phyloP scores from a whole-genome alignment of 1,140 invertebrate genomes.

The Drosophila kikkawai region DNA sequence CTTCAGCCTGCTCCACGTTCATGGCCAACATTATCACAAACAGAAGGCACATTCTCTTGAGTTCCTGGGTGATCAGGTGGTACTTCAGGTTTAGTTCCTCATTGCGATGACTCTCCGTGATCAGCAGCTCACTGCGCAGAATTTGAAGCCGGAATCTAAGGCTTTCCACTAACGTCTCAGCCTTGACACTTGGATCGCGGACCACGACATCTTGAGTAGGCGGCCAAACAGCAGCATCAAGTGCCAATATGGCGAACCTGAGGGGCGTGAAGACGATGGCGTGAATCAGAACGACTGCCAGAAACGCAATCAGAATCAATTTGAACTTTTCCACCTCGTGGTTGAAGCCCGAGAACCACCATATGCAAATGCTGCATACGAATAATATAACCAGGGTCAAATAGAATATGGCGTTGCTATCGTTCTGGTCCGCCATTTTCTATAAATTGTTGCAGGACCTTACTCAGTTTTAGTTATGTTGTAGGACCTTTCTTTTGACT shows the following conservation, averaged over 20 bases:
- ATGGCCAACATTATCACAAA: conserved; percentile 45
- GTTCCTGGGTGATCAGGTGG: conserved; percentile 45
- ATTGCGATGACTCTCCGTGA: conserved; percentile 52
- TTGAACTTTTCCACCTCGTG: conserved; percentile 46
- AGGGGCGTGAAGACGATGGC: conserved; percentile 48
- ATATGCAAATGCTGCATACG: background rate
- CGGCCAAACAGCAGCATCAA: conserved; percentile 48
- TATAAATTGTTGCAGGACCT: too few relatives aligned
- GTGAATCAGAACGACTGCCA: conserved; percentile 9
- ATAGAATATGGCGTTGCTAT: conserved; percentile 12
- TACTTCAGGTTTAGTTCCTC: conserved; percentile 65
- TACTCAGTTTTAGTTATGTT: background rate
- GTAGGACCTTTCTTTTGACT: background rate
- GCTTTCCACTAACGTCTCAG: conserved; percentile 26
- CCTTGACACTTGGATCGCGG: background rate
- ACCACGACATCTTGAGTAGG: background rate
- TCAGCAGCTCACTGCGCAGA: conserved; percentile 38
- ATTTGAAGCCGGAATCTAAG: conserved; percentile 37
- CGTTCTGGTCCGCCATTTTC: conserved; percentile 1
- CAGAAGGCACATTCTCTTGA: conserved; percentile 50
- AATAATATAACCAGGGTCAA: conserved; percentile 16
- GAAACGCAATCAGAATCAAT: conserved; percentile 15
- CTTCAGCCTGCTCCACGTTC: conserved; percentile 20
- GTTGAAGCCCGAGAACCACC: conserved; percentile 34
- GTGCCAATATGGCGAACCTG: conserved; percentile 27